Percentiles rank a stretch among this genome's conserved stretches.
Conservation (phyloP, 2,888 invertebrate genomes). For the Trissolcus brochymenae region DNA sequence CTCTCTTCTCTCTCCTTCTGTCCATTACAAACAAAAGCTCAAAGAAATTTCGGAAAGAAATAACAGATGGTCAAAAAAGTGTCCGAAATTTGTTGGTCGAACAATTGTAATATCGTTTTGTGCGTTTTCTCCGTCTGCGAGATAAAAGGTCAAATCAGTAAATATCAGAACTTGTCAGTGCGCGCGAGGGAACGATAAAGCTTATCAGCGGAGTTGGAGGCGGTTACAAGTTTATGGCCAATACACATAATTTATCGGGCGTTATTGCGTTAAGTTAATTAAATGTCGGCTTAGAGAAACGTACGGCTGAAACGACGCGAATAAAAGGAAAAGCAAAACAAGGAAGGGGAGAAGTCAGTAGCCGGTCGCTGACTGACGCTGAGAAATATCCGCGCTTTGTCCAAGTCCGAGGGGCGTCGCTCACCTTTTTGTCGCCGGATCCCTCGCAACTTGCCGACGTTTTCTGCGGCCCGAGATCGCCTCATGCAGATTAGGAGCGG, state of each 20-base stretch:
- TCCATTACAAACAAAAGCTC: too few species aligned
- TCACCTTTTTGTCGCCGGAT: conserved; percentile 53
- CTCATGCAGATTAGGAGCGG: conserved; percentile 54
- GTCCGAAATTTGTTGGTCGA: too few species aligned
- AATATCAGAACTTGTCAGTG: conserved; percentile 1
- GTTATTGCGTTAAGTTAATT: conserved; percentile 69
- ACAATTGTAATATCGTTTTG: too few species aligned
- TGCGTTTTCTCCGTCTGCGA: too few species aligned
- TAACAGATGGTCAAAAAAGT: too few species aligned
- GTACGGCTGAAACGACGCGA: background rate
- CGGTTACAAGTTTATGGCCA: conserved; percentile 68
- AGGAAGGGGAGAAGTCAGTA: conserved; percentile 35
- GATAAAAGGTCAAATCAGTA: conserved; percentile 1
- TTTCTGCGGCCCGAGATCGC: conserved; percentile 43
- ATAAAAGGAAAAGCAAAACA: conserved; percentile 13
- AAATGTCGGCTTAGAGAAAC: conserved; percentile 59
- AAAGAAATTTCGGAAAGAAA: too few species aligned
- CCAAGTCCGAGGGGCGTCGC: conserved; percentile 49
- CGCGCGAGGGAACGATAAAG: conserved; percentile 58
- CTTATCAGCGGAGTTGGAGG: conserved; percentile 68
- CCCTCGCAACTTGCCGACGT: conserved; percentile 51
- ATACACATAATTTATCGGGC: conserved; percentile 69
- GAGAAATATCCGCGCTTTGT: conserved; percentile 53
- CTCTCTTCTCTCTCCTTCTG: too few species aligned
- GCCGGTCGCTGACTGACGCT: conserved; percentile 50